phyloP scores from a whole-genome alignment of 2,888 invertebrate species.

The Nebria salina region DNA sequence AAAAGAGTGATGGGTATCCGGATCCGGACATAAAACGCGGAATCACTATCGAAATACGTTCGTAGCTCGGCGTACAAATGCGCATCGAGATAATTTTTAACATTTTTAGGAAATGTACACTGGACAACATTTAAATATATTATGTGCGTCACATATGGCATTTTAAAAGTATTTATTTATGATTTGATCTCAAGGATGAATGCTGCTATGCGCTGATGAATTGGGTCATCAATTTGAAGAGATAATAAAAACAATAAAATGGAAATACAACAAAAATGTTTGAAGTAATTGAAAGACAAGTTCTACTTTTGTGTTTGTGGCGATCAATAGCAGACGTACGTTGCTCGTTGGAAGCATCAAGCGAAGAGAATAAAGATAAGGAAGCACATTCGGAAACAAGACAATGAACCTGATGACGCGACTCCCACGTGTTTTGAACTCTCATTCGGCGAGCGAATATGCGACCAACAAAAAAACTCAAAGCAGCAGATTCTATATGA shows the following conservation, averaged over 20 bases:
- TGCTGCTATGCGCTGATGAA: neutral
- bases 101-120: neutral
- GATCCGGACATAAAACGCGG: neutral
- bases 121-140: neutral
- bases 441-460: neutral
- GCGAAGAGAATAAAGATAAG: slow-evolving; percentile 1
- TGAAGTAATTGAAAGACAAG: too few species aligned
- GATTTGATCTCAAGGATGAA: neutral
- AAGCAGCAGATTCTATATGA: slow-evolving; percentile 1
- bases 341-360: neutral
- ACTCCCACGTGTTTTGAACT: slow-evolving; percentile 15
- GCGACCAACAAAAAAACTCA: neutral
- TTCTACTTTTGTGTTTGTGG: neutral
- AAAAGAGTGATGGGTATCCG: neutral
- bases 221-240: neutral
- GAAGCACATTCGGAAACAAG: slow-evolving; percentile 8
- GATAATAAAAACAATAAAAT: neutral
- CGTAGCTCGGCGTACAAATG: too few species aligned
- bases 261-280: neutral
- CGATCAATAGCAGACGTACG: slow-evolving; percentile 9
- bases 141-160: neutral
- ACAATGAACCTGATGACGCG: slow-evolving; percentile 19
- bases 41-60: neutral
- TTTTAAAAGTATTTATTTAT: neutral
- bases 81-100: neutral